A percentile compares a stretch with the other conserved stretches of the same genome.
Conservation (phyloP, 2,113 vertebrate genomes). For the Vidua chalybeata region DNA sequence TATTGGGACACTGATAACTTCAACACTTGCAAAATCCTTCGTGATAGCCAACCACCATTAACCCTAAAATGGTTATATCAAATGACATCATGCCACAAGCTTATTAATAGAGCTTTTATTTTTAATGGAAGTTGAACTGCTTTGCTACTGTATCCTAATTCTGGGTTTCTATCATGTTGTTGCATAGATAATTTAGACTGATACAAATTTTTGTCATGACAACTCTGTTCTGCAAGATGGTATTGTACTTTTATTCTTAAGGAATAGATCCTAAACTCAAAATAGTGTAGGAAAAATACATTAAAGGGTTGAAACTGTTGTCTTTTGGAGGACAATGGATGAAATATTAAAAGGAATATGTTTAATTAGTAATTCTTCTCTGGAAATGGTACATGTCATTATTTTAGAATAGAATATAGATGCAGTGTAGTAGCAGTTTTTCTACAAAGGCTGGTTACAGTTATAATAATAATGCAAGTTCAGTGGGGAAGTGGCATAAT, state of each 20-base stretch:
- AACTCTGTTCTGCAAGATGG: background rate
- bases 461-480: background rate
- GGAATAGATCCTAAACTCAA: background rate
- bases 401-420: background rate
- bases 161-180: background rate
- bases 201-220: background rate
- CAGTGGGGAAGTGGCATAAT: background rate
- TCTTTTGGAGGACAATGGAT: background rate
- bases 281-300: background rate
- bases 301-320: background rate
- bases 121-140: conserved; percentile 51
- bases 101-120: conserved; percentile 64
- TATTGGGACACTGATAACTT: conserved; percentile 43
- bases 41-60: conserved; percentile 75
- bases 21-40: conserved; percentile 61
- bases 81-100: conserved; percentile 51
- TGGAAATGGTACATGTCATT: background rate
- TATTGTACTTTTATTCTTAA: background rate
- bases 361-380: background rate
- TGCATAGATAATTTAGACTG: conserved; percentile 28
- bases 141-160: conserved; percentile 22
- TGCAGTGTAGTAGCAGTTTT: background rate
- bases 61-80: conserved; percentile 71
- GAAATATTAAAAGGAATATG: background rate
- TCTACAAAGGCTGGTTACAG: background rate